phyloP scores from a whole-genome alignment of 1,140 invertebrate genomes.

The Macrobrachium nipponense region DNA sequence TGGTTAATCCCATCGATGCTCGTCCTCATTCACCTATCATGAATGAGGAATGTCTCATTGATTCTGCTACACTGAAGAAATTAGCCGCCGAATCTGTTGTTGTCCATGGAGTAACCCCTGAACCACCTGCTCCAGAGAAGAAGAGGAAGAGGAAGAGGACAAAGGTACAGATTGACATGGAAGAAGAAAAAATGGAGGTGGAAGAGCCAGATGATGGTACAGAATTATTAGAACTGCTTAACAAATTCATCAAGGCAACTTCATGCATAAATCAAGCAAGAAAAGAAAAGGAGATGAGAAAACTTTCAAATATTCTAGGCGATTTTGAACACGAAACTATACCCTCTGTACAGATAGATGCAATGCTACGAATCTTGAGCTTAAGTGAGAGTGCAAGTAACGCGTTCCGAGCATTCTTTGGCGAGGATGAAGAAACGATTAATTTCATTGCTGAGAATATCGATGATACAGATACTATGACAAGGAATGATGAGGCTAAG shows the following conservation, averaged over 20 bases:
- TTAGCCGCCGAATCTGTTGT: constrained; percentile 77
- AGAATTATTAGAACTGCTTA: constrained; percentile 56
- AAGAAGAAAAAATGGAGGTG: constrained; percentile 49
- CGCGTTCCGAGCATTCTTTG: constrained; percentile 56
- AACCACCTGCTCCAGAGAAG: constrained; percentile 65
- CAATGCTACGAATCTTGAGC: constrained; percentile 49
- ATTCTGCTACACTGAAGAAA: constrained; percentile 77
- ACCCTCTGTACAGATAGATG: constrained; percentile 36
- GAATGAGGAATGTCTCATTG: constrained; percentile 75
- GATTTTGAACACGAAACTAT: constrained; percentile 32
- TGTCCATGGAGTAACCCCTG: constrained; percentile 69
- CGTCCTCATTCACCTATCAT: constrained; percentile 68
- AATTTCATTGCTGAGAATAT: constrained; percentile 60
- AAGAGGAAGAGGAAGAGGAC: constrained; percentile 72
- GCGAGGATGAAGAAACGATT: constrained; percentile 60
- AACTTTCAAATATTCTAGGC: constrained; percentile 43
- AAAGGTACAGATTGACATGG: constrained; percentile 54
- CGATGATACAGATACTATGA: constrained; percentile 50
- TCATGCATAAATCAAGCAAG: constrained; percentile 56
- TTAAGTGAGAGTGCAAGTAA: constrained; percentile 46
- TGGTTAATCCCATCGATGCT: constrained; percentile 69
- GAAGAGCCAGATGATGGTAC: constrained; percentile 55
- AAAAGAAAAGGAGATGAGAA: constrained; percentile 61
- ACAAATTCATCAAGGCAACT: constrained; percentile 58
- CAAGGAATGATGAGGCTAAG: constrained; percentile 59